Percentiles rank a stretch among this genome's conserved stretches.
These are phyloP conservation scores for Lineus longissimus DNA, from an alignment of 1,140 invertebrate genomes.

Conservation along the genomic window DNA sequence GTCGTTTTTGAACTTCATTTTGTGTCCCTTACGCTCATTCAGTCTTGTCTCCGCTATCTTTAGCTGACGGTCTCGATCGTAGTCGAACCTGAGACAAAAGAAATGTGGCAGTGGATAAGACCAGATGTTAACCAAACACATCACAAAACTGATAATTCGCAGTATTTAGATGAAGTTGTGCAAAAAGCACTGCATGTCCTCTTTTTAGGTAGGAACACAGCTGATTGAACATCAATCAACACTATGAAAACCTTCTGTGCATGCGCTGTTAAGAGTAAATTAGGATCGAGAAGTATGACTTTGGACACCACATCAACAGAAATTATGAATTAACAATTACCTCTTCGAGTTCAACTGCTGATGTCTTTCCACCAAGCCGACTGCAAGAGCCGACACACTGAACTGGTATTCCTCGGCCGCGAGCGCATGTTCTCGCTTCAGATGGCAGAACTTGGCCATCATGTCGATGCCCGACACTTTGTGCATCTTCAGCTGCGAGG, in stretches of 20 bases:
- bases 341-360: slow-evolving; percentile 25
- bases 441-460: slow-evolving; percentile 22
- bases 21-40: slow-evolving; percentile 20
- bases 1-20: slow-evolving; percentile 16
- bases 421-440: slow-evolving; percentile 24
- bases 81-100: slow-evolving; percentile 19
- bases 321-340: too few species aligned
- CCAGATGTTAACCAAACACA: too few species aligned
- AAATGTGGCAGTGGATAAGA: neutral
- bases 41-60: slow-evolving; percentile 22
- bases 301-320: too few species aligned
- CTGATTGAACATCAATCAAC: too few species aligned
- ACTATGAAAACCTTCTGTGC: too few species aligned
- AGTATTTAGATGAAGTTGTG: too few species aligned
- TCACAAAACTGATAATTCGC: too few species aligned
- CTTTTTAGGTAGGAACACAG: too few species aligned
- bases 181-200: too few species aligned
- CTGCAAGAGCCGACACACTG: slow-evolving; percentile 25
- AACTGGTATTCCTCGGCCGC: slow-evolving; percentile 21
- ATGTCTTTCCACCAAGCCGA: slow-evolving; percentile 32
- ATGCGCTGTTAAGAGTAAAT: too few species aligned
- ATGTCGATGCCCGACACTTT: slow-evolving; percentile 5
- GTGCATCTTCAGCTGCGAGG: slow-evolving; percentile 18
- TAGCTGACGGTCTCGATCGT: slow-evolving; percentile 26
- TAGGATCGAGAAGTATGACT: too few species aligned